Conservation (phyloP, 2,888 invertebrate genomes). For the Tetanocera ferruginea region DNA sequence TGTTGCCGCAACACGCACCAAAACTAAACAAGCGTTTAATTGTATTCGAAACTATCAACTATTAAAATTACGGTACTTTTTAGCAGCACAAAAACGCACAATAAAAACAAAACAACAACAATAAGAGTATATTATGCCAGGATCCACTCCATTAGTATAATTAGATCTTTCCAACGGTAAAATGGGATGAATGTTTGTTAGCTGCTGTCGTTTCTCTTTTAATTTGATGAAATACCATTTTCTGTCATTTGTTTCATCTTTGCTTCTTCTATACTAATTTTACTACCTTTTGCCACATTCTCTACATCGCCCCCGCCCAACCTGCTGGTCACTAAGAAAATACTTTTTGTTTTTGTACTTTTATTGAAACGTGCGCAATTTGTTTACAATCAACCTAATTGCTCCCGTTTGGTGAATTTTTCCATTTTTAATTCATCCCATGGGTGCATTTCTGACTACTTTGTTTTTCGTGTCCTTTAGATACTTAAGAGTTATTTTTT, state of each 20-base stretch:
- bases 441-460: slow-evolving; percentile 38
- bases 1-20: slow-evolving; percentile 65
- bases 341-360: slow-evolving; percentile 30
- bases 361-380: slow-evolving; percentile 64
- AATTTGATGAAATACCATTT: slow-evolving; percentile 47
- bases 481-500: slow-evolving; percentile 49
- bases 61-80: slow-evolving; percentile 9
- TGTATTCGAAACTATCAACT: slow-evolving; percentile 50
- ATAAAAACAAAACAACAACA: neutral
- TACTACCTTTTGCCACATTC: slow-evolving; percentile 39
- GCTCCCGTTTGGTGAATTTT: slow-evolving; percentile 48
- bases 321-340: slow-evolving; percentile 22
- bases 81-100: neutral
- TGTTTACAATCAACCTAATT: slow-evolving; percentile 69
- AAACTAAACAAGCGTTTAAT: slow-evolving; percentile 59
- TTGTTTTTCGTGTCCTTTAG: neutral
- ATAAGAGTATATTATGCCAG: neutral
- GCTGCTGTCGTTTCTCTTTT: slow-evolving; percentile 34
- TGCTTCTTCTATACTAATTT: slow-evolving; percentile 49
- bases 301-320: slow-evolving; percentile 29
- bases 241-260: slow-evolving; percentile 21
- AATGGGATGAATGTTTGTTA: slow-evolving; percentile 16
- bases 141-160: slow-evolving; percentile 61
- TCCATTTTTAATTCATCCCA: slow-evolving; percentile 54
- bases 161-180: slow-evolving; percentile 57